A percentile compares a stretch with the other conserved stretches of the same genome.
Evolutionary conservation across 2,888 invertebrate species (phyloP).

Genomic region (Aricia artaxerxes): DNA sequence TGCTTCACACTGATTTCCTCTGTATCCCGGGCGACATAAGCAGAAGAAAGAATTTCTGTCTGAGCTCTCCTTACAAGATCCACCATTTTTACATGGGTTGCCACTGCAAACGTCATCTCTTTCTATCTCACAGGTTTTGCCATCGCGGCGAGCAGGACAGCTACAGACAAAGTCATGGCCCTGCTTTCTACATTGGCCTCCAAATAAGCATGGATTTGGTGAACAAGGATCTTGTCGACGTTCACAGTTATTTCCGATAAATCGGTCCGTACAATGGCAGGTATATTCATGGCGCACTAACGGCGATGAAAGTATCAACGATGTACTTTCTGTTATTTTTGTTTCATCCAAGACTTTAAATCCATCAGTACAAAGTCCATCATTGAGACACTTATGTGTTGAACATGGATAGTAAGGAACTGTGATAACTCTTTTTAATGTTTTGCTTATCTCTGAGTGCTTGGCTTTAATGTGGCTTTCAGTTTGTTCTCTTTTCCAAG

Average conservation of each 20-base stretch:
- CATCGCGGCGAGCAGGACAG: slow-evolving; percentile 89
- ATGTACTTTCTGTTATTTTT: slow-evolving; percentile 89
- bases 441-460: slow-evolving; percentile 81
- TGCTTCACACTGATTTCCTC: slow-evolving; percentile 94
- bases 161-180: slow-evolving; percentile 91
- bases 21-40: slow-evolving; percentile 93
- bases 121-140: slow-evolving; percentile 91
- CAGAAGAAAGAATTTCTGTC: slow-evolving; percentile 95
- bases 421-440: slow-evolving; percentile 81
- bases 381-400: slow-evolving; percentile 87
- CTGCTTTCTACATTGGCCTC: slow-evolving; percentile 91
- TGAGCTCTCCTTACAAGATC: slow-evolving; percentile 93
- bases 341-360: slow-evolving; percentile 85
- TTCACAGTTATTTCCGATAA: slow-evolving; percentile 90
- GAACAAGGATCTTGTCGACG: slow-evolving; percentile 94
- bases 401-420: slow-evolving; percentile 91
- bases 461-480: slow-evolving; percentile 84
- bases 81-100: slow-evolving; percentile 94
- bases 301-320: slow-evolving; percentile 91
- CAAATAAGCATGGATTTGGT: slow-evolving; percentile 92
- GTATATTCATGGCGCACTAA: slow-evolving; percentile 87
- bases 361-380: slow-evolving; percentile 87
- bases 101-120: slow-evolving; percentile 91
- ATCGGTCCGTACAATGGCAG: slow-evolving; percentile 92
- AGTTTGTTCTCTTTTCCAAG: slow-evolving; percentile 83